Evolutionary conservation across 2,113 vertebrate species (phyloP).

Genomic region (Pelecanoides urinatrix): DNA sequence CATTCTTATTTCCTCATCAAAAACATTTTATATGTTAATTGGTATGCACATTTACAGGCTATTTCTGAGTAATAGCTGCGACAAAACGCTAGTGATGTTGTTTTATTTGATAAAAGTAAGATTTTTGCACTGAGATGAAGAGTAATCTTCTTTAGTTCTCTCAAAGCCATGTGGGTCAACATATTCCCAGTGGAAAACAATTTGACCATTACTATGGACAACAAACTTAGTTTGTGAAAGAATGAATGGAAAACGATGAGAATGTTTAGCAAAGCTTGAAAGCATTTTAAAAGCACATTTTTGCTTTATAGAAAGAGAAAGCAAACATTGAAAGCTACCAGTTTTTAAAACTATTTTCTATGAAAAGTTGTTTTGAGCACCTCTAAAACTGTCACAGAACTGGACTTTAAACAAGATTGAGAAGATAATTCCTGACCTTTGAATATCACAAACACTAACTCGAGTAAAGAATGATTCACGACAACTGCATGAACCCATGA

Average conservation of each 20-base stretch:
- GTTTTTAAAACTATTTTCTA: not conserved
- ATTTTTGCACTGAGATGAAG: not conserved
- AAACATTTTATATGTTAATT: not conserved
- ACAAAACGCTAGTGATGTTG: not conserved
- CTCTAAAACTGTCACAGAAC: not conserved
- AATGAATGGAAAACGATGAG: not conserved
- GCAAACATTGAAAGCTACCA: not conserved
- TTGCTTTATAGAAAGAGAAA: not conserved
- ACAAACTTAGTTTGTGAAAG: not conserved
- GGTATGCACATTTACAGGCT: not conserved
- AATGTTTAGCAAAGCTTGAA: not conserved
- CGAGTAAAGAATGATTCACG: not conserved
- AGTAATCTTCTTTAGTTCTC: not conserved
- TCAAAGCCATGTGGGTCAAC: not conserved
- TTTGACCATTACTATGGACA: not conserved
- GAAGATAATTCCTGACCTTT: conserved; percentile 39
- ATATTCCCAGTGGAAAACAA: not conserved
- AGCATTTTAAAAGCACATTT: not conserved
- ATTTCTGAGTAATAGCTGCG: not conserved
- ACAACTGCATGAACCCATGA: not conserved
- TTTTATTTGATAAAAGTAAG: not conserved
- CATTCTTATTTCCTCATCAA: not conserved
- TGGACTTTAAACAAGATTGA: conserved; percentile 5
- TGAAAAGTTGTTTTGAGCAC: not conserved
- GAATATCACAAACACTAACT: not conserved